phyloP scores from a whole-genome alignment of 2,888 invertebrate genomes.

The Nymphalis polychloros region DNA sequence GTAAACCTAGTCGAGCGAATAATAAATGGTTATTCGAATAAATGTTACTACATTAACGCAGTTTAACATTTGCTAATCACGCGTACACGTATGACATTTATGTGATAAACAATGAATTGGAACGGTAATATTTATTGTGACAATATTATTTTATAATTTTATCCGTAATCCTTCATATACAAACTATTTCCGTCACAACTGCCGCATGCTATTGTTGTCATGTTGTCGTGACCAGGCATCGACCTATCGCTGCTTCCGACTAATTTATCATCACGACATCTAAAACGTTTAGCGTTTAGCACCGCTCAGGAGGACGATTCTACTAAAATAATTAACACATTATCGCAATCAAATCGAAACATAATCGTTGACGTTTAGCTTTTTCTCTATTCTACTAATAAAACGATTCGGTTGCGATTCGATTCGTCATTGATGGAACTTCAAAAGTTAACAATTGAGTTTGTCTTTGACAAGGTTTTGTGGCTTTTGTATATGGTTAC shows the following conservation, averaged over 20 bases:
- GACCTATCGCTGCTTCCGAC: constrained; percentile 20
- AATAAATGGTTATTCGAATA: constrained; percentile 1
- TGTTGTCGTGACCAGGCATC: constrained; percentile 23
- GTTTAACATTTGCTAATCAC: background rate
- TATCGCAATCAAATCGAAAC: no score
- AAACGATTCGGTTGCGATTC: no score
- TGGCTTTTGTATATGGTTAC: no score
- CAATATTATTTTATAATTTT: constrained; percentile 10
- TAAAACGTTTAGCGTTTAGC: constrained; percentile 4
- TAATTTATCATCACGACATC: constrained; percentile 21
- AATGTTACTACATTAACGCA: background rate
- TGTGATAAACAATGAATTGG: background rate
- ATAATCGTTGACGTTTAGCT: no score
- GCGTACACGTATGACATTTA: background rate
- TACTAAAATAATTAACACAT: no score
- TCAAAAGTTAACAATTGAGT: no score
- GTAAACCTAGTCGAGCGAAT: no score
- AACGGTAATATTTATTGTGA: background rate
- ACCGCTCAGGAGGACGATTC: background rate
- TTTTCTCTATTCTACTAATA: no score
- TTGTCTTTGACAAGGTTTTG: no score
- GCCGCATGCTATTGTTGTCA: constrained; percentile 20
- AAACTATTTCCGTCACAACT: constrained; percentile 18
- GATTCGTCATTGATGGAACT: no score
- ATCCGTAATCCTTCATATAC: constrained; percentile 18